These are phyloP conservation scores for Megatriorchis doriae DNA, from an alignment of 2,113 vertebrate genomes.

Conservation along the genomic window DNA sequence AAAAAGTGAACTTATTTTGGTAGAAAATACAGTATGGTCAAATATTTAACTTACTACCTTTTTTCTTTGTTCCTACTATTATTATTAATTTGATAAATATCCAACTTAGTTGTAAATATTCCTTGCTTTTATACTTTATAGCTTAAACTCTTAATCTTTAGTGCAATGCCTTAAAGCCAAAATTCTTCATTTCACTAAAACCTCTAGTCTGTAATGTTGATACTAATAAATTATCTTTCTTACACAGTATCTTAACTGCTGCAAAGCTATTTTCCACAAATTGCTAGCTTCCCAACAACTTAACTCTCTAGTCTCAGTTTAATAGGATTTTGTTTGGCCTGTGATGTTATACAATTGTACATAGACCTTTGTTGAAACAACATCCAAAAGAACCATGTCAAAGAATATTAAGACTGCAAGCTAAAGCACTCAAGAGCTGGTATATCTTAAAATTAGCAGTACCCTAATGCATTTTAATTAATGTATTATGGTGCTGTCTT, in stretches of 20 bases:
- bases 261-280: background rate
- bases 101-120: background rate
- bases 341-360: background rate
- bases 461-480: background rate
- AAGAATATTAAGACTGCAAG: background rate
- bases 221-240: background rate
- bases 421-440: background rate
- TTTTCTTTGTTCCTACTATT: background rate
- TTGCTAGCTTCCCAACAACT: background rate
- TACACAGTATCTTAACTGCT: background rate
- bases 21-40: background rate
- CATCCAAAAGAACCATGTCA: background rate
- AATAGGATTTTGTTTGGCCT: background rate
- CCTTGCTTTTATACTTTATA: background rate
- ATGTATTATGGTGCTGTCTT: background rate
- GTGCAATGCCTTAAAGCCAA: background rate
- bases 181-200: background rate
- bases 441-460: background rate
- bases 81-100: background rate
- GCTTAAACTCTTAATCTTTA: background rate
- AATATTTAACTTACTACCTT: background rate
- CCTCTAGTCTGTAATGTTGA: background rate
- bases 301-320: background rate
- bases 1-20: background rate
- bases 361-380: background rate